Conservation (phyloP, 2,113 vertebrate genomes). For the Mus spicilegus region DNA sequence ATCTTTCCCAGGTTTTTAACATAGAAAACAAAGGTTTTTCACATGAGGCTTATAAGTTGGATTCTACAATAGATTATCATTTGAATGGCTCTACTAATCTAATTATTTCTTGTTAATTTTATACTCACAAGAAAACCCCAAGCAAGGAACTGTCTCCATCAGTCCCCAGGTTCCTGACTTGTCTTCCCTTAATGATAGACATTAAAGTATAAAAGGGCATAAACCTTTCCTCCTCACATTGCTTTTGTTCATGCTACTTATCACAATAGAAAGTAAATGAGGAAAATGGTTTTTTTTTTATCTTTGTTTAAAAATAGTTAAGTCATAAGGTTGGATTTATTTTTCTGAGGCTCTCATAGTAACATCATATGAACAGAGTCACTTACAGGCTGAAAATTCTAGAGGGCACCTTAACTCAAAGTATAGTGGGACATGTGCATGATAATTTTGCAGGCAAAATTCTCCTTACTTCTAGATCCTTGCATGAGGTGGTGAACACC, state of each 20-base stretch:
- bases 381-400: not conserved
- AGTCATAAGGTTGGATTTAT: not conserved
- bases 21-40: not conserved
- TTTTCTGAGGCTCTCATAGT: not conserved
- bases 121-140: too few species aligned
- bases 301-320: not conserved
- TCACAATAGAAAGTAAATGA: not conserved
- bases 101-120: not conserved
- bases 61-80: not conserved
- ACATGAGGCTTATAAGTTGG: not conserved
- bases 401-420: not conserved
- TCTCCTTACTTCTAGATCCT: not conserved
- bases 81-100: not conserved
- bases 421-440: not conserved
- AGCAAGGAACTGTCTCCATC: not conserved
- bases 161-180: too few species aligned
- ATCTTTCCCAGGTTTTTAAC: not conserved
- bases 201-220: not conserved
- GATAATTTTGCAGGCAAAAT: not conserved
- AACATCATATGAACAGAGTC: not conserved
- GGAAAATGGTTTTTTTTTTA: not conserved
- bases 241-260: not conserved
- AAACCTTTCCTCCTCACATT: not conserved
- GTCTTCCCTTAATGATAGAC: not conserved
- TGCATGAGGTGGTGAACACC: too few species aligned